Conservation (phyloP, 2,888 invertebrate genomes). For the Brachyptera risi region DNA sequence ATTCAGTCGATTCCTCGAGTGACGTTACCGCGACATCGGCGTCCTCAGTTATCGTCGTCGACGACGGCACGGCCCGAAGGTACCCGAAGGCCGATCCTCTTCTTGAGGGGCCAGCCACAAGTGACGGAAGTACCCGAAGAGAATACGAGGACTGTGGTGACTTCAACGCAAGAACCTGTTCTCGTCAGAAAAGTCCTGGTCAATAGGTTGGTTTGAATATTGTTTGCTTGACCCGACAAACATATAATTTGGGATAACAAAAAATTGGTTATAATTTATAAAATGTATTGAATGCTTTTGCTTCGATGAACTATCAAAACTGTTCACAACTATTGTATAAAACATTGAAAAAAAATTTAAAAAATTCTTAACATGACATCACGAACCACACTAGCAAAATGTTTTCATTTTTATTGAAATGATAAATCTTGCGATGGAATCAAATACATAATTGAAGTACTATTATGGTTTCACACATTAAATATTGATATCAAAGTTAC, state of each 20-base stretch:
- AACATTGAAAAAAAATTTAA: too few relatives aligned
- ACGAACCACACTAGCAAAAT: too few relatives aligned
- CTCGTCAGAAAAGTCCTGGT: conserved; percentile 37
- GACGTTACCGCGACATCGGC: conserved; percentile 18
- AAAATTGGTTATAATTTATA: too few relatives aligned
- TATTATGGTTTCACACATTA: background rate
- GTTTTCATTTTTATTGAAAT: too few relatives aligned
- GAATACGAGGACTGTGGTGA: conserved; percentile 17
- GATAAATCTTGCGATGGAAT: too few relatives aligned
- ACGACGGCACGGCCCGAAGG: conserved; percentile 28
- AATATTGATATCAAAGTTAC: background rate
- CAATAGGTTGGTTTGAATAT: conserved; percentile 19
- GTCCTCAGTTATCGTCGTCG: conserved; percentile 26
- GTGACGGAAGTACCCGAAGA: conserved; percentile 10
- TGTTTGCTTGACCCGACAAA: too few relatives aligned
- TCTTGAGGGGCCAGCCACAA: conserved; percentile 9
- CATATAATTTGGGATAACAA: too few relatives aligned
- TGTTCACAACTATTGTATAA: too few relatives aligned
- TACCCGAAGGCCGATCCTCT: conserved; percentile 24
- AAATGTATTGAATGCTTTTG: too few relatives aligned
- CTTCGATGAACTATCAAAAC: too few relatives aligned
- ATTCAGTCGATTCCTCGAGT: conserved; percentile 25
- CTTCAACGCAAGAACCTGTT: conserved; percentile 30
- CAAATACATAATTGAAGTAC: too few relatives aligned
- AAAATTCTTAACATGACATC: too few relatives aligned